phyloP scores from a whole-genome alignment of 1,140 invertebrate species.

The Nephila pilipes region DNA sequence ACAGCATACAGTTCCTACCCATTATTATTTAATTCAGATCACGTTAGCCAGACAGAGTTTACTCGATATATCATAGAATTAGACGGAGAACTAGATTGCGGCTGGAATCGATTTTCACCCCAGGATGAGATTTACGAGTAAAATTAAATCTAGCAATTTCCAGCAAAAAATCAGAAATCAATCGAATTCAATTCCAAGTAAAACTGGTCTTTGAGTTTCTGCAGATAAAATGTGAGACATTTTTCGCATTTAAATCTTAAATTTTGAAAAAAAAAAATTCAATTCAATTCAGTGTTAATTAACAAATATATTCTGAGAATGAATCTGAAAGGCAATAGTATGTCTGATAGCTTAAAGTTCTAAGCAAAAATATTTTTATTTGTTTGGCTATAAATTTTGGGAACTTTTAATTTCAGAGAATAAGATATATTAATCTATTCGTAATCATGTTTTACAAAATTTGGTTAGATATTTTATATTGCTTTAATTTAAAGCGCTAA shows the following conservation, averaged over 20 bases:
- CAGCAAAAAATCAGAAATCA: not conserved
- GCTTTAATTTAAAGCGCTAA: too few relatives aligned
- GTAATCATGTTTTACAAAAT: too few relatives aligned
- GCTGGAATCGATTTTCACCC: slow-evolving; percentile 8
- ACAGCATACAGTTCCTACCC: slow-evolving; percentile 2
- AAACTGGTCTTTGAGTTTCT: not conserved
- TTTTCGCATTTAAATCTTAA: not conserved
- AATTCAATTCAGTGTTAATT: too few relatives aligned
- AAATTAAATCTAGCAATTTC: slow-evolving; percentile 32
- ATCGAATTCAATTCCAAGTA: not conserved
- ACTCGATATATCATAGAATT: slow-evolving; percentile 28
- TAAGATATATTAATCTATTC: too few relatives aligned
- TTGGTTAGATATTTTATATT: too few relatives aligned
- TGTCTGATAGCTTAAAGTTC: too few relatives aligned
- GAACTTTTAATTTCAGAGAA: too few relatives aligned
- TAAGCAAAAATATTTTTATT: too few relatives aligned
- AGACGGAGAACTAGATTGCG: slow-evolving; percentile 20
- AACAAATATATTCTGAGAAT: too few relatives aligned
- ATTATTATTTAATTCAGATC: slow-evolving; percentile 10
- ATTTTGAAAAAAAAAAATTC: not conserved
- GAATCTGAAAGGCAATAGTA: too few relatives aligned
- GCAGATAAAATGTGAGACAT: not conserved
- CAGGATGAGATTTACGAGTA: slow-evolving; percentile 26
- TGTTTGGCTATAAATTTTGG: too few relatives aligned
- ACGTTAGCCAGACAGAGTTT: not conserved